A percentile compares a stretch with the other conserved stretches of the same genome.
These are phyloP conservation scores for Apogon hyalosoma DNA, from an alignment of 2,797 vertebrate species.

Conservation along the genomic window DNA sequence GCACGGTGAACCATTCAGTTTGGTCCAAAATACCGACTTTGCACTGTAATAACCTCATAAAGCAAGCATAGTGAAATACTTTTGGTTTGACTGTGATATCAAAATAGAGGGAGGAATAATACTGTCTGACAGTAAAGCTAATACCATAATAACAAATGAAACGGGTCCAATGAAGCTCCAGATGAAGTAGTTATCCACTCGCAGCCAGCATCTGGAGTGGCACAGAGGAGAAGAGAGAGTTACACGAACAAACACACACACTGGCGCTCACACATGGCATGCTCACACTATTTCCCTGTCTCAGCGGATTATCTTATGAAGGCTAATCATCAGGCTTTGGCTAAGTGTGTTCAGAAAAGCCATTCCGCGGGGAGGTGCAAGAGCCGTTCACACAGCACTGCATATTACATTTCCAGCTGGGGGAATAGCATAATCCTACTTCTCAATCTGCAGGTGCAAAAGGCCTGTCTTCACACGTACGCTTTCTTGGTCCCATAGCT, in stretches of 20 bases:
- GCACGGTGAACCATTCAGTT: background rate
- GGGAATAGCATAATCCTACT: slow-evolving; percentile 76
- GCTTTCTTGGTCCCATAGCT: slow-evolving; percentile 97
- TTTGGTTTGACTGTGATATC: slow-evolving; percentile 36
- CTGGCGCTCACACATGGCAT: slow-evolving; percentile 25
- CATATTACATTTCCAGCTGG: slow-evolving; percentile 73
- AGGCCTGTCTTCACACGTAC: slow-evolving; percentile 85
- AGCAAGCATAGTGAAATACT: slow-evolving; percentile 22
- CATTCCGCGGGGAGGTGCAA: slow-evolving; percentile 70
- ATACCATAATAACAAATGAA: slow-evolving; percentile 95
- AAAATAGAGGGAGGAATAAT: slow-evolving; percentile 40
- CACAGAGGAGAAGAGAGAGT: slow-evolving; percentile 61
- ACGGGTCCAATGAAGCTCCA: slow-evolving; percentile 97
- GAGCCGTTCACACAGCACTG: slow-evolving; percentile 66
- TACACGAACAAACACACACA: slow-evolving; percentile 40
- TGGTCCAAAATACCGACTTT: slow-evolving; percentile 3
- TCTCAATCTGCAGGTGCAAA: slow-evolving; percentile 83
- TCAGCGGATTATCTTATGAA: slow-evolving; percentile 78
- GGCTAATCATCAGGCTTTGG: slow-evolving; percentile 82
- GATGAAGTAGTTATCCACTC: slow-evolving; percentile 97
- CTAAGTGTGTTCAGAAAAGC: slow-evolving; percentile 78
- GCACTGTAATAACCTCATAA: slow-evolving; percentile 26
- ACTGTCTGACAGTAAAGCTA: slow-evolving; percentile 64
- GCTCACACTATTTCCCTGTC: slow-evolving; percentile 68
- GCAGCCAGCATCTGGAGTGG: slow-evolving; percentile 91